Evolutionary conservation across 2,888 invertebrate species (phyloP).

Genomic region (Zaprionus lineosus): DNA sequence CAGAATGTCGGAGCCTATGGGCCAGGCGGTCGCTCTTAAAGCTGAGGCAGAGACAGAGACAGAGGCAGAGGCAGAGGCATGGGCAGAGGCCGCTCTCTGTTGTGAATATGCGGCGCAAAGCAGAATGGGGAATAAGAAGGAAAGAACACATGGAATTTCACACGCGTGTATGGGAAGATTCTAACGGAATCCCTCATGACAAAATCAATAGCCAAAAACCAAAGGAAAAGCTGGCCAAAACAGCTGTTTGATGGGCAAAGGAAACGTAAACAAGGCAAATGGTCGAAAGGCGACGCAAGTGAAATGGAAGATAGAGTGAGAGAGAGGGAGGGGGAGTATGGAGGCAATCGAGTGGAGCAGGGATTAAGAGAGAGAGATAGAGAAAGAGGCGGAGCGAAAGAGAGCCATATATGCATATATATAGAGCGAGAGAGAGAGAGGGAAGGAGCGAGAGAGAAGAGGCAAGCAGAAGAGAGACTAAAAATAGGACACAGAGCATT

Average conservation of each 20-base stretch:
- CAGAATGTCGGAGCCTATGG: too few relatives aligned
- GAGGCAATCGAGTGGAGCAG: too few relatives aligned
- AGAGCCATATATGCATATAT: too few relatives aligned
- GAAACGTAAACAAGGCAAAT: constrained; percentile 59
- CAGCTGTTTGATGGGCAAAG: constrained; percentile 42
- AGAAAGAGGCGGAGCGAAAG: neutral
- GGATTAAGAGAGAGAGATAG: constrained; percentile 16
- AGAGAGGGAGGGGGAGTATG: neutral
- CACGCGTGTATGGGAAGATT: constrained; percentile 5
- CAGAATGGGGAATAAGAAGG: constrained; percentile 28
- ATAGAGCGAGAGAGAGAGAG: too few relatives aligned
- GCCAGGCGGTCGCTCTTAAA: too few relatives aligned
- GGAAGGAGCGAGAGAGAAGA: constrained; percentile 1
- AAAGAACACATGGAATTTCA: constrained; percentile 18
- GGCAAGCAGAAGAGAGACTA: neutral
- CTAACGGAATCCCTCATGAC: constrained; percentile 45
- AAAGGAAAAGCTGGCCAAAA: constrained; percentile 28
- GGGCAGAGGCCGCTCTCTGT: constrained; percentile 43
- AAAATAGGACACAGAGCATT: neutral
- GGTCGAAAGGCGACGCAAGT: neutral
- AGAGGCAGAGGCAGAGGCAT: too few relatives aligned
- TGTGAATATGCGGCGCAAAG: constrained; percentile 65
- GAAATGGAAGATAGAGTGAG: neutral
- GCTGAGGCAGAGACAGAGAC: too few relatives aligned
- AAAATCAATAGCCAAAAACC: constrained; percentile 62